These are phyloP conservation scores for Agrochola macilenta DNA, from an alignment of 2,888 invertebrate species.

Conservation along the genomic window DNA sequence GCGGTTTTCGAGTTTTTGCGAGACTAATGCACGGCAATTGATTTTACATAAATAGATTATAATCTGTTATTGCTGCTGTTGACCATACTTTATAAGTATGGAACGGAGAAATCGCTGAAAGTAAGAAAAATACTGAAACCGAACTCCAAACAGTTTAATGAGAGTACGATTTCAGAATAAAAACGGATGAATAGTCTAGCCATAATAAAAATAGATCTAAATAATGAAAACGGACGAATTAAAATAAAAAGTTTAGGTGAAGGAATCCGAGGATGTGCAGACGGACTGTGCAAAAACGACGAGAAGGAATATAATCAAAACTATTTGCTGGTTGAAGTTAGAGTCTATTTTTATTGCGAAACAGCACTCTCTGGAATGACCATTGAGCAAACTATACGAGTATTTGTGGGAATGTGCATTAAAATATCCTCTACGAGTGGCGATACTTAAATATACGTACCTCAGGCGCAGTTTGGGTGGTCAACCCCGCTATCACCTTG, in stretches of 20 bases:
- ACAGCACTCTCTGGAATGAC: slow-evolving; percentile 20
- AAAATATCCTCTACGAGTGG: not conserved
- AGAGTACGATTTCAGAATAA: not conserved
- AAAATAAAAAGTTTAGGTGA: not conserved
- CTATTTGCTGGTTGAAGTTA: slow-evolving; percentile 1
- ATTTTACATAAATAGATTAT: not conserved
- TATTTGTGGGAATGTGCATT: not conserved
- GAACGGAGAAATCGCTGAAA: not conserved
- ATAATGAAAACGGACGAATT: not conserved
- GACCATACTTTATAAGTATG: not conserved
- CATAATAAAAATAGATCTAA: not conserved
- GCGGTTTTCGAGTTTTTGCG: no score
- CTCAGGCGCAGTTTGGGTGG: not conserved
- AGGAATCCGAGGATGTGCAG: not conserved
- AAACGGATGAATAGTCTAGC: slow-evolving; percentile 3
- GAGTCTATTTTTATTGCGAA: slow-evolving; percentile 18
- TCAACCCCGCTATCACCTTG: not conserved
- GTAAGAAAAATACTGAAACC: not conserved
- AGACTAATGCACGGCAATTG: no score
- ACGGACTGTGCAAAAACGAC: slow-evolving; percentile 5
- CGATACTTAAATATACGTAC: not conserved
- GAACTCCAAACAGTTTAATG: not conserved
- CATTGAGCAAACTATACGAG: not conserved
- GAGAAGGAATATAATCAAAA: not conserved
- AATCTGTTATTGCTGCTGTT: not conserved